Evolutionary conservation across 2,888 invertebrate species (phyloP).

Genomic region (Petrophora chlorosata): DNA sequence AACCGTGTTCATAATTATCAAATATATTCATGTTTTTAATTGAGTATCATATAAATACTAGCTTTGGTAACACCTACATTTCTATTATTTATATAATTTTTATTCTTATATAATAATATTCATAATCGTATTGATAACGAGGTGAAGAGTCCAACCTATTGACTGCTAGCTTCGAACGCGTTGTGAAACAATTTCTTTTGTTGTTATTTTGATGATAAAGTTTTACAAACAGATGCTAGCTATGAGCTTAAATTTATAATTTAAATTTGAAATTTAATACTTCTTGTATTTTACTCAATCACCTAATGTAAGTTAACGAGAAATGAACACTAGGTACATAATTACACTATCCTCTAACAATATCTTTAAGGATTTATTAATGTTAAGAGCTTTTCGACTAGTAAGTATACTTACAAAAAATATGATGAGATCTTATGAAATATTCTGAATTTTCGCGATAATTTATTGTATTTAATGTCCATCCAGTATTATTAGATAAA

Average conservation of each 20-base stretch:
- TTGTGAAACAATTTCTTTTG: conserved; percentile 17
- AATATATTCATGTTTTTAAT: conserved; percentile 53
- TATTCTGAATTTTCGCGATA: conserved; percentile 77
- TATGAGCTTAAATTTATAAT: conserved; percentile 64
- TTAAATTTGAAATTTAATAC: conserved; percentile 53
- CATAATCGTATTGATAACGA: conserved; percentile 27
- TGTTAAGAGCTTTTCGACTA: conserved; percentile 79
- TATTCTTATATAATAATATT: conserved; percentile 24
- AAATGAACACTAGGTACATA: conserved; percentile 59
- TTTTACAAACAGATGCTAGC: conserved; percentile 49
- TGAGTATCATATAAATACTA: conserved; percentile 52
- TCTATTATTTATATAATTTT: conserved; percentile 29
- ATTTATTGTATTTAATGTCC: conserved; percentile 78
- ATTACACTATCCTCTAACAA: conserved; percentile 67
- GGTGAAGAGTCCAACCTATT: conserved; percentile 21
- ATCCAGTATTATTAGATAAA: conserved; percentile 82
- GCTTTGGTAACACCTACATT: conserved; percentile 47
- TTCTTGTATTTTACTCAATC: conserved; percentile 53
- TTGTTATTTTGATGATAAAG: conserved; percentile 19
- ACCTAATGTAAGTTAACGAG: conserved; percentile 60
- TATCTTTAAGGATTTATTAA: conserved; percentile 50
- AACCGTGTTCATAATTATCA: conserved; percentile 76
- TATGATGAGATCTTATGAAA: conserved; percentile 77
- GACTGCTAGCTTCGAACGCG: conserved; percentile 34
- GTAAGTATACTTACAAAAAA: conserved; percentile 77